Base-by-base conservation (phyloP, 2,888 invertebrate genomes). In the Pyrgus malvae region DNA sequence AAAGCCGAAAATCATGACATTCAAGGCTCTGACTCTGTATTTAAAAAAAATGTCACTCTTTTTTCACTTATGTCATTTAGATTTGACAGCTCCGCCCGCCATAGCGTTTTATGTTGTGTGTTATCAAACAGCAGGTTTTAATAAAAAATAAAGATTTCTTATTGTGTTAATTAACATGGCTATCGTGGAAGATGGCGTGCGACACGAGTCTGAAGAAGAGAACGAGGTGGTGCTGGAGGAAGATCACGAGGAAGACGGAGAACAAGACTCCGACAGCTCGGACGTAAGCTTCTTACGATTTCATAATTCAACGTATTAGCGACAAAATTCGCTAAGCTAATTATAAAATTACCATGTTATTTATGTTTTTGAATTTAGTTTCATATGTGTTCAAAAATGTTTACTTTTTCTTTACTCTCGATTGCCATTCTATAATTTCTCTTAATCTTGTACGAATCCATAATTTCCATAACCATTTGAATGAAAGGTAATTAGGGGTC, bases 191-290 rank as follows among this genome's bases (percentile, higher is more conserved):
- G 89, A 89, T 59, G 89, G 88, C 68, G 81, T 86, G 55, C 76
- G 82, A 62, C 86, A 87, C 78, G 89, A 86, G 55, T 88, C 87
- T 2, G 86, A 84, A 63, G 89, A 88, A 58, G 90, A 89, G 60
- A 86, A 86, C 71, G 88, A 87, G 69, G 84, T 87, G 2, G 83
- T 85, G 2, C 80, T 87, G 29, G 90, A 86, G 55, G 89, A 87
- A 53, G 84, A 86, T 48, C 87, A 84, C 49, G 79, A 69, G 33
- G 88, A 88, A 31, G 88, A 84, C 48, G 79, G 69, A 37, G 88
- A 88, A 35, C 83, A 80, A 59, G 89, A 90, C 62, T 83, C 87
- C 0, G 87, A 88, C 55, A 87, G 85, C 61, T 86, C 87, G 29
- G 87, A 88, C 66, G 86, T 87, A 74, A 74, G 81, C 66, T 63